phyloP scores from a whole-genome alignment of 2,113 vertebrate species.

The Lontra canadensis region DNA sequence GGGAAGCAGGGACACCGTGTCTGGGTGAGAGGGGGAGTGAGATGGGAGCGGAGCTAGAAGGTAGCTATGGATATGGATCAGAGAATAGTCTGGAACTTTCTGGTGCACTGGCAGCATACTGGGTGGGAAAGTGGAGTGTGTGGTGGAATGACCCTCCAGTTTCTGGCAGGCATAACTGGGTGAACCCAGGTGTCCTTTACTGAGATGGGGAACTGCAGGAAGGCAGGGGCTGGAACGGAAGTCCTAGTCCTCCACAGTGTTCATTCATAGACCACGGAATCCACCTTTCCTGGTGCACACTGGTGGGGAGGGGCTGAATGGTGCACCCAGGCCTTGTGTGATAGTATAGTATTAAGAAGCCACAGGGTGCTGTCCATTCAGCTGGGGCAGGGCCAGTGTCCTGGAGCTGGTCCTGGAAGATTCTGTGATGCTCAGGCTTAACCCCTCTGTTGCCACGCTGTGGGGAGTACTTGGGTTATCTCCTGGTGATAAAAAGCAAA shows the following conservation, averaged over 20 bases:
- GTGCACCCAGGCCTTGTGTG: not conserved
- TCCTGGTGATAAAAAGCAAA: too few relatives aligned
- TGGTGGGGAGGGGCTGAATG: not conserved
- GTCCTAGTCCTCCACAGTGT: too few relatives aligned
- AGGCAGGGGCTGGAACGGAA: not conserved
- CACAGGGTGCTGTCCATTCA: not conserved
- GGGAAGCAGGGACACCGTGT: not conserved
- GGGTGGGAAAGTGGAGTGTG: not conserved
- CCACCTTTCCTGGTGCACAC: not conserved
- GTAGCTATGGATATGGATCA: fast-evolving
- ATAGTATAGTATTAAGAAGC: not conserved
- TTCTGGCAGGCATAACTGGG: not conserved
- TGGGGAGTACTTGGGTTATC: too few relatives aligned
- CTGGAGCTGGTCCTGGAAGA: too few relatives aligned
- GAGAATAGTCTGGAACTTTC: not conserved
- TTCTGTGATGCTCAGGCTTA: too few relatives aligned
- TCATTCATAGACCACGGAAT: too few relatives aligned
- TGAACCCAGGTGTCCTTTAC: not conserved
- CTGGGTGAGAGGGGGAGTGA: not conserved
- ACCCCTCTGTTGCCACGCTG: too few relatives aligned
- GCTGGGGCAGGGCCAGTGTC: too few relatives aligned
- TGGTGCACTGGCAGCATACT: not conserved
- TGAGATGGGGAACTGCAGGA: not conserved
- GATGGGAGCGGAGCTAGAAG: not conserved
- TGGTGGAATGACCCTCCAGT: too few relatives aligned